Conservation (phyloP, 2,797 vertebrate species). For the Brachyrhaphis roseni region DNA sequence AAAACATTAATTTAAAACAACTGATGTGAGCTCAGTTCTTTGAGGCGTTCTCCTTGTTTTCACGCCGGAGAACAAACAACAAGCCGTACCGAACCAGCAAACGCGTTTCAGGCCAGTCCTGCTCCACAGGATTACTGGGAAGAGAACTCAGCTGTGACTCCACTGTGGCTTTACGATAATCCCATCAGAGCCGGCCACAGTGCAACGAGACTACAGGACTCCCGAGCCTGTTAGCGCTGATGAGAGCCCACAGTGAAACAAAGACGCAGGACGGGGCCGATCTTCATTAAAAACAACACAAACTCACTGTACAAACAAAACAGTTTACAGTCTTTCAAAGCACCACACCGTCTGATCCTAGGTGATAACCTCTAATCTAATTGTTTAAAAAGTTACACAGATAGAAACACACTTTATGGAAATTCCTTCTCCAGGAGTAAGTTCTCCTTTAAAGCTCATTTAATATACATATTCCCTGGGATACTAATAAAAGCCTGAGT, state of each 20-base stretch:
- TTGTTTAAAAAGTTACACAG: conserved; percentile 43
- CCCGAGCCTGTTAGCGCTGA: conserved; percentile 89
- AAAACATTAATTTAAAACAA: conserved; percentile 64
- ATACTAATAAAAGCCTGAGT: conserved; percentile 67
- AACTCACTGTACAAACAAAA: conserved; percentile 49
- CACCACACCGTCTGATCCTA: conserved; percentile 25
- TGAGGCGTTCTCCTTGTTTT: conserved; percentile 49
- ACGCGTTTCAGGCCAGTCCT: conserved; percentile 58
- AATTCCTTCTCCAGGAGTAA: conserved; percentile 54
- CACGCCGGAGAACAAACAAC: conserved; percentile 47
- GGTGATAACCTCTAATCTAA: conserved; percentile 45
- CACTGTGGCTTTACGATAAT: conserved; percentile 86
- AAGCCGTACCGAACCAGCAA: conserved; percentile 52
- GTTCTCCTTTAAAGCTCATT: conserved; percentile 63
- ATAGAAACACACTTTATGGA: conserved; percentile 56
- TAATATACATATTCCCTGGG: conserved; percentile 42
- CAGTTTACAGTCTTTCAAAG: conserved; percentile 52
- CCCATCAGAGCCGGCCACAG: conserved; percentile 86
- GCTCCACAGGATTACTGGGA: conserved; percentile 80
- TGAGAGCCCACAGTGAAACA: conserved; percentile 86
- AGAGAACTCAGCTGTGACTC: conserved; percentile 87
- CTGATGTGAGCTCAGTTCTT: conserved; percentile 38
- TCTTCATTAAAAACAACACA: conserved; percentile 64
- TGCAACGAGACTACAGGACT: conserved; percentile 85
- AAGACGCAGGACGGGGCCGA: conserved; percentile 62